Base-by-base conservation (phyloP, 30 jellyfish, hydroid and myxozoan genomes). In the Aurelia aurita complex sp. Pacific region DNA sequence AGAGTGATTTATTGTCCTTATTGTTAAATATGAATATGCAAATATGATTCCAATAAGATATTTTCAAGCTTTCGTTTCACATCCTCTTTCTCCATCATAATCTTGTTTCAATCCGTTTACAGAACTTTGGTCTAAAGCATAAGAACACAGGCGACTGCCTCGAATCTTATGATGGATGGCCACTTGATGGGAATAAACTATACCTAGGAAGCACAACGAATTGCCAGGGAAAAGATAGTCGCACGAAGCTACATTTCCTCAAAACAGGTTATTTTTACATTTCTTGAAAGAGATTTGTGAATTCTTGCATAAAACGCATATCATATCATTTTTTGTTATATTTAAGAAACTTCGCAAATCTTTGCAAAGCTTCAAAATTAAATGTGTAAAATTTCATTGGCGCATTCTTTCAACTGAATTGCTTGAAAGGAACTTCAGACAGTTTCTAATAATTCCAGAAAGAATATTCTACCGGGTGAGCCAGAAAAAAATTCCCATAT, bases 81-180 rank as follows among this genome's bases (percentile, higher is more conserved):
- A 7, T 11, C n/a, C 53, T 13, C 15, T 73, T 43, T 18, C 15
- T 54, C 69, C 64, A 29, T 73, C 4, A 7, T 19, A n/a, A 6
- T 54, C 32, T 61, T 61, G 64, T 38, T 63, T 36, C 15, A 32
- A 23, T 52, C 23, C 43, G 19, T 17, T 9, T 15, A 33, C 69
- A 82, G 86, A 82, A 82, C 63, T 82, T 34, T 46, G 92, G 92
- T 3, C 36, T 82, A 66, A 63, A 66, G 43, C 76, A 82, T 46
- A 82, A 14, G 19, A 29, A 11, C 18, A 54, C 92, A 3, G 92
- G 92, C 29, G 40, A 53, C 23, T 82, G 92, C 46, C 85, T 70
- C 23, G 92, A 82, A 43, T 33, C 85, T 10, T 10, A 50, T 61
- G 52, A 46, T 70, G 92, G 80, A 11, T 72, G 80, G 92, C 92